Base-by-base conservation (phyloP, 2,797 vertebrate species). In the Parotocinclus haroldoi region DNA sequence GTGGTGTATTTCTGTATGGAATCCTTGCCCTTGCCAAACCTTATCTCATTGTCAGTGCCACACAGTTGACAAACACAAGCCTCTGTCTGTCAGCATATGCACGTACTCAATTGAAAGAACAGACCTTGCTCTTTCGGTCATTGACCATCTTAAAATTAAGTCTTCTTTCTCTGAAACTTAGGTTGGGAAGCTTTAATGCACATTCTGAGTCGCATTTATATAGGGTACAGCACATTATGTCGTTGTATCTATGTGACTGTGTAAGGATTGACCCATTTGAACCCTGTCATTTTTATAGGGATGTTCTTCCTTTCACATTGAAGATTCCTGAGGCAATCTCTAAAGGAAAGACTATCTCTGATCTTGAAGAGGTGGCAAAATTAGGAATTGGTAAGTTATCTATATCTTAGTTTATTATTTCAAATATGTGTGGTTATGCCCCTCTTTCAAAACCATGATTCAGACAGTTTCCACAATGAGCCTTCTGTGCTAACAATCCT, bases 261-360 rank as follows among this genome's bases (percentile, higher is more conserved):
- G 27, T 27, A 27, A 5, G 5, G 27, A 27, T 27, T 27, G 27
- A 27, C 27, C 27, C 27, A 2, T 50, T 37, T 57, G 50, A 4
- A 36, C 36, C 13, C 7, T 18, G 3, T 56, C 10, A 17, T 68
- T 5, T 59, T 1, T 68, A n/a, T 72, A 99, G 96, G 82, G 96
- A 99, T 52, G 89, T 99, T 62, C 88, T 99, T 72, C 95, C 96
- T 0, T 97, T 96, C 78, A 93, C 91, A 50, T 87, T 99, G 82
- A 94, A 92, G 85, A 85, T 99, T 82, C 96, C 96, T 76, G 92
- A 91, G 52, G 92, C 91, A 73, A 93, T 98, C 80, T 86, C 90
- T 69, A 83, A 90, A 69, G 94, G 96, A 74, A 95, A 94, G 84
- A 94, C 94, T 10, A 93, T 94, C 83, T 89, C 89, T 71, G 92